phyloP scores from a whole-genome alignment of 2,113 vertebrate genomes.

The Miniopterus natalensis region DNA sequence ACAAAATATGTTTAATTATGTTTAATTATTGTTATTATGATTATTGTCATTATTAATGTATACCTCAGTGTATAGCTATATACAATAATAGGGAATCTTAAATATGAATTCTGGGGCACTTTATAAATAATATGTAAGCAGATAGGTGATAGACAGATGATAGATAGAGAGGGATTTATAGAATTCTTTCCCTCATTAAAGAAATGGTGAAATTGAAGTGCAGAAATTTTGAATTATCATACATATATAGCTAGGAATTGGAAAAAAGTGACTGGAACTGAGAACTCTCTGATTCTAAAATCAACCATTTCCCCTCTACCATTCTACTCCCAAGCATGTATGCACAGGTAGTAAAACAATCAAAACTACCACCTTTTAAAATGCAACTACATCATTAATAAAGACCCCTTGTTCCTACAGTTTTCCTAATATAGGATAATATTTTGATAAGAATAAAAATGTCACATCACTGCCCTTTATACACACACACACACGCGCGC shows the following conservation, averaged over 20 bases:
- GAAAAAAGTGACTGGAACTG: neutral
- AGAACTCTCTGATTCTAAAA: neutral
- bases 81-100: neutral
- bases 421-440: neutral
- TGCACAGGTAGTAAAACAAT: neutral
- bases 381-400: neutral
- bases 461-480: neutral
- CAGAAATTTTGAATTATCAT: neutral
- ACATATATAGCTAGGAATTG: neutral
- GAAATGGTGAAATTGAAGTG: neutral
- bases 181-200: neutral
- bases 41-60: neutral
- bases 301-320: neutral
- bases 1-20: neutral
- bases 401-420: neutral
- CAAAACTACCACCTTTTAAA: neutral
- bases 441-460: slow-evolving; percentile 49
- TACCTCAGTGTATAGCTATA: neutral
- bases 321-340: neutral
- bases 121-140: neutral
- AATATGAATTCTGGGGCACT: neutral
- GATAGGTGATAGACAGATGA: neutral
- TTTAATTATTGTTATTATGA: neutral
- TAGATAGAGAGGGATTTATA: neutral
- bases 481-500: too few relatives aligned